Evolutionary conservation across 2,797 vertebrate species (phyloP), one percentile per base, ranked within the genome.

Genomic region (Phoeniculus purpureus): DNA sequence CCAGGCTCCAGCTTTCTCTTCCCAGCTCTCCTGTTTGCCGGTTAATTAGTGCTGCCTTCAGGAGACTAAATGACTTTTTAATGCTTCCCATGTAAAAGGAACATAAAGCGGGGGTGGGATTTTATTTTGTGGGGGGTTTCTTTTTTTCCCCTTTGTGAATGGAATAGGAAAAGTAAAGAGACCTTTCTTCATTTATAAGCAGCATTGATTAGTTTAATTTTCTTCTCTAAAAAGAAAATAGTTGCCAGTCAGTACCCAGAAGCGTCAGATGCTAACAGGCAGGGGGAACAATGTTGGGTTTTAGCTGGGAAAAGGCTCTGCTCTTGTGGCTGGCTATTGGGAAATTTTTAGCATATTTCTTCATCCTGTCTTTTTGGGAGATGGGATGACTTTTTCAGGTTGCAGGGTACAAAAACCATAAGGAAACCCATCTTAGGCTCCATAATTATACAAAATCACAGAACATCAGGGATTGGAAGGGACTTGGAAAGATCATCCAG

Each of bases 231-330:
- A 43, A 43, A 16, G 81, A 81, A 94, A 96, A 94, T 85, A 67
- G 40, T 55, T 83, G 84, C 82, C 87, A 80, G 75, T 84, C 87
- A 80, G 75, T 83, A 51, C 75, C 93, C 91, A 96, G 77, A 96
- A 94, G 78, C 94, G 93, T 95, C 91, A 91, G 96, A 96, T 96
- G 94, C 92, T 96, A 96, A 90, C 86, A 94, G 56, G 62, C 83
- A 76, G 64, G 58, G 92, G 32, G 85, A 94, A 95, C 95, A 77
- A 82, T 76, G 65, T 88, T 96, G 94, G 16, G 84, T 97, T 97
- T 95, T 93, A 88, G 82, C 73, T 83, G 75, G 73, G 94, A 94
- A 82, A 65, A 87, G 61, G 90, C 93, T 95, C 79, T 92, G 90
- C 88, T 95, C 97, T 94, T 95, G 92, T 95, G 92, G 95, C 84